A percentile compares a stretch with the other conserved stretches of the same genome.
These are phyloP conservation scores for Hedya salicella DNA, from an alignment of 2,888 invertebrate species.

Conservation along the genomic window DNA sequence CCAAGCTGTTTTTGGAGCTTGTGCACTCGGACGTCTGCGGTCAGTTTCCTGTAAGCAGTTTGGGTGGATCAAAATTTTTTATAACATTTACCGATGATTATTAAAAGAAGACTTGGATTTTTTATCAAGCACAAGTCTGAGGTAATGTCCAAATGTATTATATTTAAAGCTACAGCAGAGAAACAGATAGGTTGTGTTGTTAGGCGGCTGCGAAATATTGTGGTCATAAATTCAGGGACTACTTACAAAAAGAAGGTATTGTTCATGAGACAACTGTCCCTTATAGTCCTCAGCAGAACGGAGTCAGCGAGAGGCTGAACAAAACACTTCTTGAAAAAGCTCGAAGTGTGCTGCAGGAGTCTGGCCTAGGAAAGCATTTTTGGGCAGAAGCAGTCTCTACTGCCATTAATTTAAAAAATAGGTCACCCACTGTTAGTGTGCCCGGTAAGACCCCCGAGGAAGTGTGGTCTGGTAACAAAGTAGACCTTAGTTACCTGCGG, in stretches of 20 bases:
- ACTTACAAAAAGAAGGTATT: neutral
- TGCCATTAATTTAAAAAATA: constrained; percentile 1
- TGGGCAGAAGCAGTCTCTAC: neutral
- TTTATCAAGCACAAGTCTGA: no score
- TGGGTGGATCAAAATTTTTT: no score
- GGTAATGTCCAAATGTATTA: neutral
- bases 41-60: no score
- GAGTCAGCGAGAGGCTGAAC: neutral
- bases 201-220: neutral
- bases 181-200: neutral
- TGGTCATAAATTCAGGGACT: neutral
- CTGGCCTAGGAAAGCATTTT: neutral
- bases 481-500: neutral
- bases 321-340: neutral
- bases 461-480: neutral
- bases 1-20: no score
- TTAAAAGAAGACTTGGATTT: no score
- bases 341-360: neutral
- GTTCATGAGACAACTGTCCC: neutral
- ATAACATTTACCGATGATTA: no score
- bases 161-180: neutral
- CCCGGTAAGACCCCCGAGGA: neutral
- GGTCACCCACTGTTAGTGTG: neutral
- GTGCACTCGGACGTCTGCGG: no score
- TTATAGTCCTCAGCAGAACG: neutral